Conservation (phyloP, 2,797 vertebrate genomes). For the Pseudomugil gertrudae region DNA sequence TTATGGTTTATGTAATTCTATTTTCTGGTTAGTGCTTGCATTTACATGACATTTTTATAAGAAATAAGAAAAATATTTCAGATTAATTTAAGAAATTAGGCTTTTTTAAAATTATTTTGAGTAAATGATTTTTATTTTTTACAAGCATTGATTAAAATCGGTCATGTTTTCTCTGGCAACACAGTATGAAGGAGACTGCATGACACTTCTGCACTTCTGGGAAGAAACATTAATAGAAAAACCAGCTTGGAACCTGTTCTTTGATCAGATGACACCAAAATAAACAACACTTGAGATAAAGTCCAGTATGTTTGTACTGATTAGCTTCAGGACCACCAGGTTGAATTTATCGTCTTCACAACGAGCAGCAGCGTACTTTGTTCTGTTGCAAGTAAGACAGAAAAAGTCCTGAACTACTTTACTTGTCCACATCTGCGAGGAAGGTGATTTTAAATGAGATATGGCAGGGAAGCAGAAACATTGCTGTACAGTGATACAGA, state of each 20-base stretch:
- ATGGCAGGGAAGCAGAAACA: constrained; percentile 5
- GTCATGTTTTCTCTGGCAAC: too few species aligned
- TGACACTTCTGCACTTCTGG: too few species aligned
- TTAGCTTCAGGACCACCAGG: neutral
- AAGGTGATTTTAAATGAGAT: constrained; percentile 1
- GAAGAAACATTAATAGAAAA: neutral
- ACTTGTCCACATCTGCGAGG: constrained; percentile 8
- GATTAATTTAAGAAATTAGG: neutral
- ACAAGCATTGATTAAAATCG: neutral
- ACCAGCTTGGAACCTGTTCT: neutral
- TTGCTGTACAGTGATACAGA: constrained; percentile 12
- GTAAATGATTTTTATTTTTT: neutral
- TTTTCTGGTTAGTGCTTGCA: neutral
- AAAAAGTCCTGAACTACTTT: neutral
- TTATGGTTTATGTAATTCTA: neutral
- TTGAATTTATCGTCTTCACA: neutral
- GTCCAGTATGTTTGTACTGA: neutral
- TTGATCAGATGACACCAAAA: neutral
- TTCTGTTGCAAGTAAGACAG: neutral
- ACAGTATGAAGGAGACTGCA: neutral
- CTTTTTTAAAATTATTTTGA: neutral
- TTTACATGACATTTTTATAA: neutral
- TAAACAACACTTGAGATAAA: neutral
- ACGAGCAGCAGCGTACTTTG: neutral
- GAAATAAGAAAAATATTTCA: neutral